A percentile compares a stretch with the other conserved stretches of the same genome.
phyloP scores from a whole-genome alignment of 2,113 vertebrate species.

The Nothoprocta perdicaria region DNA sequence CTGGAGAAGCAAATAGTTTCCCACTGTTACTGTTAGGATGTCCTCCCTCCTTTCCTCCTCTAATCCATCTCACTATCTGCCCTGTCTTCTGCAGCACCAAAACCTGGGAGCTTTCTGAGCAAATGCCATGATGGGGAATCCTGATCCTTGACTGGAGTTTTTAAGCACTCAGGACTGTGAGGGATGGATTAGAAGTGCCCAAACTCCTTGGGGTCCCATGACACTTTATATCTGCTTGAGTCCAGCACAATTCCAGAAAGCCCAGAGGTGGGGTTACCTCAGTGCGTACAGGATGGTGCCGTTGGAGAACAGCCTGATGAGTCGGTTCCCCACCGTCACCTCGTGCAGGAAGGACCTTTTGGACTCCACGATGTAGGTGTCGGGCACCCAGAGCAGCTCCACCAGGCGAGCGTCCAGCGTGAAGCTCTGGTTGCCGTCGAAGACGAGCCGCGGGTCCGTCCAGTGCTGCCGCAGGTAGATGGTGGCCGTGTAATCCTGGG shows the following conservation, averaged over 20 bases:
- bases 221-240: neutral
- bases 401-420: slow-evolving; percentile 89
- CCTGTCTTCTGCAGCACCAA: neutral
- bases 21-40: neutral
- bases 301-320: slow-evolving; percentile 89
- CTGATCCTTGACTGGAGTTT: neutral
- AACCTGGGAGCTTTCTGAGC: neutral
- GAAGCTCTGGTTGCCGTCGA: slow-evolving; percentile 88
- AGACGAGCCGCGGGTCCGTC: slow-evolving; percentile 85
- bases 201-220: rapidly evolving
- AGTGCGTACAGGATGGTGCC: slow-evolving; percentile 89
- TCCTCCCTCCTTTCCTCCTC: neutral
- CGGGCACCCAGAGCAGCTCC: slow-evolving; percentile 91
- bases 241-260: neutral
- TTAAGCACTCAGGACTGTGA: neutral
- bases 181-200: neutral
- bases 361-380: slow-evolving; percentile 92
- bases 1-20: neutral
- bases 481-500: slow-evolving; percentile 90
- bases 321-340: slow-evolving; percentile 88
- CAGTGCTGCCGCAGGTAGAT: slow-evolving; percentile 88
- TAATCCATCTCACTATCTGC: neutral
- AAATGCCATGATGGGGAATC: rapidly evolving
- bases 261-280: slow-evolving; percentile 72
- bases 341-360: slow-evolving; percentile 91